These are phyloP conservation scores for Arctocebus calabarensis DNA, from an alignment of 2,797 vertebrate species.

Conservation along the genomic window DNA sequence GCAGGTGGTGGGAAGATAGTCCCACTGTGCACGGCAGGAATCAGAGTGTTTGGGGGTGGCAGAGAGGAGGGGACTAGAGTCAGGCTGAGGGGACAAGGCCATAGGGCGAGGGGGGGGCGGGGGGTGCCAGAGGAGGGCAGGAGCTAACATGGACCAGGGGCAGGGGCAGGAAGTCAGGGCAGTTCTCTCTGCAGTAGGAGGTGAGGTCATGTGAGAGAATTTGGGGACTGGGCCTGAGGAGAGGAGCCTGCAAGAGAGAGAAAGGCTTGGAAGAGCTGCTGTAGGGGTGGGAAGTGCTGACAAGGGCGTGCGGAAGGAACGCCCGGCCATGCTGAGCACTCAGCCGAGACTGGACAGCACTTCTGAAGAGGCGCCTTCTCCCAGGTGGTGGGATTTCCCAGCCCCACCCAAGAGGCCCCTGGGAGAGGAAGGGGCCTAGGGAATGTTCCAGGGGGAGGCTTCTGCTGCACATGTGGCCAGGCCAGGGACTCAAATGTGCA, in stretches of 20 bases:
- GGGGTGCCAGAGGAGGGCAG: background rate
- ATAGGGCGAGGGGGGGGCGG: fast-evolving
- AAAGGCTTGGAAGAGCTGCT: background rate
- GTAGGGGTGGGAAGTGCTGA: fast-evolving
- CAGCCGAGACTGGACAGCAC: too few species aligned
- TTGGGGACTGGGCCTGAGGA: background rate
- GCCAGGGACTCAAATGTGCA: too few species aligned
- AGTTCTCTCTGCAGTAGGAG: background rate
- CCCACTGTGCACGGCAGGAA: fast-evolving
- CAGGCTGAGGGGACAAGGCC: background rate
- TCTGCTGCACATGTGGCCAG: background rate
- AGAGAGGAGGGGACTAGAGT: background rate
- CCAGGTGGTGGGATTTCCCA: background rate
- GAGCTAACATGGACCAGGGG: background rate
- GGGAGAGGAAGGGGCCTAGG: background rate
- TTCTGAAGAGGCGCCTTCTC: background rate
- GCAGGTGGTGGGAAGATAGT: background rate
- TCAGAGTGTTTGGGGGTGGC: background rate
- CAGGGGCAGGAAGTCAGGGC: fast-evolving
- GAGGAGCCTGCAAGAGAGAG: background rate
- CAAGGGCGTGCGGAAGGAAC: background rate
- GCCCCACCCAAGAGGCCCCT: background rate
- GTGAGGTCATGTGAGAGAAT: background rate
- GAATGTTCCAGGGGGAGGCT: background rate
- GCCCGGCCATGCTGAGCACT: background rate